Evolutionary conservation across 2,113 vertebrate genomes (phyloP), one percentile per base, ranked within the genome.

Genomic region (Lampris megalopsis): DNA sequence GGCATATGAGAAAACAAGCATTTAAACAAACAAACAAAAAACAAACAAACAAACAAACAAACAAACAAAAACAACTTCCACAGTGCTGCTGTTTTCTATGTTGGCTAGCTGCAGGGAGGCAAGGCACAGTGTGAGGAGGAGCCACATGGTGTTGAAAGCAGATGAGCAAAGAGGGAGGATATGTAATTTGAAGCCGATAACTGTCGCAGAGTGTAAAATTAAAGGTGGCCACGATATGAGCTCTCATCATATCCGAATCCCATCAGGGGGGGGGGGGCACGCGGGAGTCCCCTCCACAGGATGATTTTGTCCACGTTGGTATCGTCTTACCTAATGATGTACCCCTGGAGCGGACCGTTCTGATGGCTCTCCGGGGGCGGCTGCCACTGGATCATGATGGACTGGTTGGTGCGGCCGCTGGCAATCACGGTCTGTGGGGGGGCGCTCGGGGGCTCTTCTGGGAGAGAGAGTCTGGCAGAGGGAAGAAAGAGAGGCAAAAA

Each of bases 361-460:
- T 99, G 97, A 88, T 99, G 98, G 88, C 88, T 97, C 93, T 99
- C 97, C 0, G 96, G 96, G 3, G 98, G 97, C 0, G 97, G 96
- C 90, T 99, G 98, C 98, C 98, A 99, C 71, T 99, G 98, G 93
- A 99, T 97, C 96, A 98, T 97, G 91, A 99, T 99, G 87, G 98
- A 99, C 85, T 98, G 98, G 93, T 99, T 99, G 88, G 98, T 99
- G 79, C 97, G 96, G 79, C 98, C 98, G 0, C 96, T 99, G 73
- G 98, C 97, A 0, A 99, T 97, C 86, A 99, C 97, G 0, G 97
- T 98, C 93, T 99, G 97, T 0, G 98, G 98, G 2, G 98, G 96
- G 0, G 97, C 97, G 0, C 96, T 98, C 76, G 98, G 98, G 0
- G 98, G 98, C 87, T 99, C 98, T 77, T 99, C 98, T 0, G 98